These are phyloP conservation scores for Sciaenops ocellatus DNA, from an alignment of 2,797 vertebrate species.

Conservation along the genomic window DNA sequence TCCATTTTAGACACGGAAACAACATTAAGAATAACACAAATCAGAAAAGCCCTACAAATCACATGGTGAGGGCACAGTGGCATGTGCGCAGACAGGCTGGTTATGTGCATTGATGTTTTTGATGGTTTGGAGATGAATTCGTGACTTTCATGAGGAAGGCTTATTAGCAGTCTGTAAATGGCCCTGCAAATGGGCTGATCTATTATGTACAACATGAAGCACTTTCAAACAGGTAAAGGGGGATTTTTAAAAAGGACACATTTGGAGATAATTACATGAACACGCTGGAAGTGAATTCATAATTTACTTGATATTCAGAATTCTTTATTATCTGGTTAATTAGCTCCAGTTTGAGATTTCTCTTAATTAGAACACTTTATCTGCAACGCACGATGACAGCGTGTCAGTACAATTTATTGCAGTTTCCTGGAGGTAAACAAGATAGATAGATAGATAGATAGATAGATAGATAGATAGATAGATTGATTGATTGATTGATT, in stretches of 20 bases:
- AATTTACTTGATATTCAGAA: constrained; percentile 72
- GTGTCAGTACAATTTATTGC: constrained; percentile 19
- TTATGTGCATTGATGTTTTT: constrained; percentile 42
- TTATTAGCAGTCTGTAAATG: constrained; percentile 56
- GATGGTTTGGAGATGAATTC: constrained; percentile 36
- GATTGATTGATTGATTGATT: constrained; percentile 1
- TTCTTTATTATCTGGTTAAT: constrained; percentile 61
- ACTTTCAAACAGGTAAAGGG: constrained; percentile 53
- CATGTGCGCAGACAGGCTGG: constrained; percentile 12
- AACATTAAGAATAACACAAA: constrained; percentile 15
- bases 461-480: constrained; percentile 5
- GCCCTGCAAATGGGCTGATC: constrained; percentile 49
- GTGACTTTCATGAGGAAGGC: constrained; percentile 50
- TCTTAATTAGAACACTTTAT: constrained; percentile 52
- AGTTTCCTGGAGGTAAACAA: constrained; percentile 9
- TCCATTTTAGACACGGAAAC: constrained; percentile 15
- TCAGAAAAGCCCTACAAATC: constrained; percentile 35
- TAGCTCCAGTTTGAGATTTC: constrained; percentile 48
- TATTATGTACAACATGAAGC: constrained; percentile 53
- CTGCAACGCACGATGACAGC: constrained; percentile 23
- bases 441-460: background rate
- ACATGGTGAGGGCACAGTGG: background rate
- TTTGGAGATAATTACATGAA: constrained; percentile 68
- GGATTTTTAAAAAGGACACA: constrained; percentile 53
- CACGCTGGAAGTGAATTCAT: constrained; percentile 58